Evolutionary conservation across 2,113 vertebrate species (phyloP), one percentile per base, ranked within the genome.

Genomic region (Haplochromis burtoni): DNA sequence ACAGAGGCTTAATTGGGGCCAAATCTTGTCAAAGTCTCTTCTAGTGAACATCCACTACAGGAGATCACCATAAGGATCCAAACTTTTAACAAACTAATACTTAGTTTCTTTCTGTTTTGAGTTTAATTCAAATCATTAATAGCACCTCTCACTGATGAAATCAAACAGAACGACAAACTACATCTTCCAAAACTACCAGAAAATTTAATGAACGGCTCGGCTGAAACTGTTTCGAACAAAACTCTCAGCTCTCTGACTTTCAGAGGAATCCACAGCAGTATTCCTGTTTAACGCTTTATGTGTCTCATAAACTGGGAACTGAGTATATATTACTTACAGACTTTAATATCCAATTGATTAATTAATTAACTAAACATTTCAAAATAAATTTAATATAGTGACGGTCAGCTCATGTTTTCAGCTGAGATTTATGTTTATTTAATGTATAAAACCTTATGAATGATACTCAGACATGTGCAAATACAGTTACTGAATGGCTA

Each of bases 1-100:
- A 89, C 89, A 66, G 81, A 86, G 86, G 85, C 93, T 94, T 95
- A 95, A 95, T 95, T 95, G 93, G 93, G 87, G 87, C 91, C 93
- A 93, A 93, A 85, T 92, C 92, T 90, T 93, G 94, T 94, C 94
- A 95, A 73, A 91, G 88, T 63, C 13, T 88, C 91, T 82, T 82
- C 83, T 86, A 14, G 47, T 85, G 88, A 94, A 87, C 86, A 84
- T 92, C 85, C 81, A 80, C 82, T 45, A 90, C 85, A 82, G 83
- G 51, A 91, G 87, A 89, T 89, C 92, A 88, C 85, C 86, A 88
- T 45, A 29, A 89, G 51, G 87, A 88, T 19, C 55, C 85, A 88
- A 90, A 93, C 89, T 89, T 92, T 87, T 38, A 80, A 88, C 42
- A 87, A 92, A 92, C 84, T 76, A 73, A 87, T 54, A 61, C 86